Evolutionary conservation across 2,113 vertebrate species (phyloP).

Genomic region (Gobiocypris rarus): DNA sequence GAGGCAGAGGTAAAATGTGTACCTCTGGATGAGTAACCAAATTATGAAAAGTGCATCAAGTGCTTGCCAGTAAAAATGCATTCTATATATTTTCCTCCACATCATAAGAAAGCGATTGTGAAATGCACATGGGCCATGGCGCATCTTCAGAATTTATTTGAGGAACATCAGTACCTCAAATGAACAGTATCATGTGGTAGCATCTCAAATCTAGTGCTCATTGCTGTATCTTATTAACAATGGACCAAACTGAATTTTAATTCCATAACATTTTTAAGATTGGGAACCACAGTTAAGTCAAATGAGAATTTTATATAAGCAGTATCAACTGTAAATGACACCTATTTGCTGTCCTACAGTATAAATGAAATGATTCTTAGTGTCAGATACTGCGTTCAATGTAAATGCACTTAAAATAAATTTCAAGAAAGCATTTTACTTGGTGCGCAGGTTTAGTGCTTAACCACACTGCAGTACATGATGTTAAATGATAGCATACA

Average conservation of each 20-base stretch:
- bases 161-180: neutral
- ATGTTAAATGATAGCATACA: neutral
- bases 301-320: neutral
- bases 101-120: neutral
- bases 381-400: neutral
- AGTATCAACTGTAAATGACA: neutral
- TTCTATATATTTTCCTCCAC: neutral
- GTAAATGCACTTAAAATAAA: neutral
- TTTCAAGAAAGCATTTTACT: neutral
- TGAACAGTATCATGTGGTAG: neutral
- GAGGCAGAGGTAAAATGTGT: neutral
- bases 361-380: neutral
- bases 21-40: neutral
- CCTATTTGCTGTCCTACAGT: neutral
- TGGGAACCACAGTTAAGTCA: neutral
- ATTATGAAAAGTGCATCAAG: slow-evolving; percentile 28
- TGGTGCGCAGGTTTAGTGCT: neutral
- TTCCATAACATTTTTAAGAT: neutral
- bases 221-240: neutral
- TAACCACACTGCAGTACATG: neutral
- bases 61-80: neutral
- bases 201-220: neutral
- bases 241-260: neutral
- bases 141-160: neutral
- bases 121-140: neutral